These are phyloP conservation scores for Cyclargus thomasi DNA, from an alignment of 1,140 invertebrate genomes.

Conservation along the genomic window DNA sequence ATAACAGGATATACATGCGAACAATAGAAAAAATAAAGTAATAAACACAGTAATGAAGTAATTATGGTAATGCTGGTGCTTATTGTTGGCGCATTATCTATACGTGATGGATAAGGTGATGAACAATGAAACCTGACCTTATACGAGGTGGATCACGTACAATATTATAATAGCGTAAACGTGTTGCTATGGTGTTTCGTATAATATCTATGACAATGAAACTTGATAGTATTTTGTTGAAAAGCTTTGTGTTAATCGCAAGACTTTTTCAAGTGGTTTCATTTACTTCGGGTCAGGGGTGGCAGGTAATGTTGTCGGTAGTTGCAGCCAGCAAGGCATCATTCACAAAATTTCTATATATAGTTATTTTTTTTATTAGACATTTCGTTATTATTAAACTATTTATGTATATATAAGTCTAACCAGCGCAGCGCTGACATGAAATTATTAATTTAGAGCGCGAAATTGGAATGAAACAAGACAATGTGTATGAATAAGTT, in stretches of 20 bases:
- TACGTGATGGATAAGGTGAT: conserved; percentile 8
- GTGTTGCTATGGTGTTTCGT: not conserved
- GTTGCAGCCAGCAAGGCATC: no score
- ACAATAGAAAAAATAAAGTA: conserved; percentile 9
- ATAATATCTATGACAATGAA: not conserved
- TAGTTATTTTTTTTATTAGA: no score
- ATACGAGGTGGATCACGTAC: conserved; percentile 9
- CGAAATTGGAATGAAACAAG: not conserved
- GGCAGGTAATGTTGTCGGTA: no score
- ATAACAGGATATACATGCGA: not conserved
- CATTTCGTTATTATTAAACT: no score
- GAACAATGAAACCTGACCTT: conserved; percentile 9
- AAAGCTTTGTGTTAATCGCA: no score
- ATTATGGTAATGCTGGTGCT: not conserved
- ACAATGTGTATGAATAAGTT: not conserved
- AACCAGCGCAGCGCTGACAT: no score
- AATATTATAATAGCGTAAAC: not conserved
- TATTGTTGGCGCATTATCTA: conserved; percentile 9
- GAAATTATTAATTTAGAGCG: not conserved
- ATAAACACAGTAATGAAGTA: not conserved
- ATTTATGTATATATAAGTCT: no score
- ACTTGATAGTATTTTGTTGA: no score
- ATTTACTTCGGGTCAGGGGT: no score
- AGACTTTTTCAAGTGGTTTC: no score
- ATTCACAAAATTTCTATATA: no score